Evolutionary conservation across 2,888 invertebrate species (phyloP).

Genomic region (Nycteola revayana): DNA sequence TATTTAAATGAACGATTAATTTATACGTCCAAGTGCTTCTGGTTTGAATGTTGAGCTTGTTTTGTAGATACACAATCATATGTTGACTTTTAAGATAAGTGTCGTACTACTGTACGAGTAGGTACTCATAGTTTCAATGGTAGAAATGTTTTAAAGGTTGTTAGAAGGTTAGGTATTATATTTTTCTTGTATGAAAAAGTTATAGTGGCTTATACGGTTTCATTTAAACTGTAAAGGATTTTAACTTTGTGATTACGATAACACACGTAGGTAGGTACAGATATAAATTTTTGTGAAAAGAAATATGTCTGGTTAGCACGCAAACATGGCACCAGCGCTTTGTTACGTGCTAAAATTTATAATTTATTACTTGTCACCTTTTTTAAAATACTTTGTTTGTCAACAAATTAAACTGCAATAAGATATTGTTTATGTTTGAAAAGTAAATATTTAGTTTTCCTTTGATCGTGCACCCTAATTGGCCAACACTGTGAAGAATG

Average conservation of each 20-base stretch:
- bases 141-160: neutral
- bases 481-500: no score
- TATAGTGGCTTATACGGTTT: conserved; percentile 5
- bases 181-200: no score
- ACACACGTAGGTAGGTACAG: conserved; percentile 13
- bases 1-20: conserved; percentile 80
- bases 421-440: no score
- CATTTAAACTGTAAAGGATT: conserved; percentile 9
- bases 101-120: no score
- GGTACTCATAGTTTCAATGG: no score
- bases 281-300: conserved; percentile 21
- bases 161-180: neutral
- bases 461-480: no score
- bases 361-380: conserved; percentile 12
- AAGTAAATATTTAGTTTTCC: no score
- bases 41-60: conserved; percentile 26
- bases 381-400: conserved; percentile 10
- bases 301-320: conserved; percentile 26
- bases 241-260: conserved; percentile 17
- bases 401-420: neutral
- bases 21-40: conserved; percentile 54
- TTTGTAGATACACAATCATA: neutral
- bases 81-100: neutral
- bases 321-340: conserved; percentile 23
- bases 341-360: conserved; percentile 20